Conservation (phyloP, 2,797 vertebrate species). For the Trichosurus vulpecula region DNA sequence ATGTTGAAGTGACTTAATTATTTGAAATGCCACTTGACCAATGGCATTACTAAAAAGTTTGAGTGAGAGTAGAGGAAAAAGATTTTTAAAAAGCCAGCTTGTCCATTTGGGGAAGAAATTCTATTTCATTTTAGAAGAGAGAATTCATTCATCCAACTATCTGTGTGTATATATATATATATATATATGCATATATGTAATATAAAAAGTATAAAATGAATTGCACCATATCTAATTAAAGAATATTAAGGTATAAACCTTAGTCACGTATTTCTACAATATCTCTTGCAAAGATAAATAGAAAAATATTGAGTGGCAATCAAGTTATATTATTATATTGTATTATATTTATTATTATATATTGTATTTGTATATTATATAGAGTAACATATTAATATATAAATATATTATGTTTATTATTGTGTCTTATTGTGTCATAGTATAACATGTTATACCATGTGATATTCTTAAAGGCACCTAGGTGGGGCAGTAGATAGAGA, state of each 20-base stretch:
- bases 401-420: no score
- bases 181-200: no score
- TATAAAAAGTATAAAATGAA: background rate
- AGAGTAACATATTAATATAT: no score
- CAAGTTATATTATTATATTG: background rate
- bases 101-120: background rate
- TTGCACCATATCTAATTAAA: background rate
- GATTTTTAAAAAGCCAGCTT: no score
- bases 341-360: background rate
- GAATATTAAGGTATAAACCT: background rate
- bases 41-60: background rate
- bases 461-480: background rate
- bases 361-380: no score
- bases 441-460: no score
- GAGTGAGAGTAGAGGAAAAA: background rate
- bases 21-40: background rate
- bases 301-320: background rate
- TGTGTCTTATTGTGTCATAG: no score
- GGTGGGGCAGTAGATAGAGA: background rate
- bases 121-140: background rate
- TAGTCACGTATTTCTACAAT: background rate
- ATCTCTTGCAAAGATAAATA: background rate
- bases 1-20: background rate
- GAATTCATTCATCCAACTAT: background rate
- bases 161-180: background rate